Evolutionary conservation across 2,888 invertebrate species (phyloP).

Genomic region (Mesochorus sp.): DNA sequence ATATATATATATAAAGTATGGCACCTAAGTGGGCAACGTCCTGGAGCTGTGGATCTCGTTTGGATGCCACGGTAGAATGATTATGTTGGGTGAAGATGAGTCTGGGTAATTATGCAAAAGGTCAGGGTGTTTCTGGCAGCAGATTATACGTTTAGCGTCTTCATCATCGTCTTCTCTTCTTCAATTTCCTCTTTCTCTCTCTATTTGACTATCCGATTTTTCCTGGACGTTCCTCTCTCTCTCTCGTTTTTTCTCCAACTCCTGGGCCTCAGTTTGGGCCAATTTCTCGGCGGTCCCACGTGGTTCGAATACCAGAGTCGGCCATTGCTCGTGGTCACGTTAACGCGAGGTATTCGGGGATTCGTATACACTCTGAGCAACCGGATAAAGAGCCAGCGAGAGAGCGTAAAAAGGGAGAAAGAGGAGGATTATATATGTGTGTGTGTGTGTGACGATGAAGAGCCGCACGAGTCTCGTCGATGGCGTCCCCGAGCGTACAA

Average conservation of each 20-base stretch:
- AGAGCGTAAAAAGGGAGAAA: not conserved
- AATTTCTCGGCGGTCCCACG: conserved; percentile 65
- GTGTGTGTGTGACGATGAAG: not conserved
- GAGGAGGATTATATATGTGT: too few species aligned
- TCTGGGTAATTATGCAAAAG: conserved; percentile 63
- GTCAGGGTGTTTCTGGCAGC: conserved; percentile 47
- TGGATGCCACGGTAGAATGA: conserved; percentile 56
- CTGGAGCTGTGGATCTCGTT: conserved; percentile 19
- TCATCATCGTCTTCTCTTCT: conserved; percentile 43
- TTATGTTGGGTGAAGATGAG: conserved; percentile 51
- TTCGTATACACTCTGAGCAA: conserved; percentile 51
- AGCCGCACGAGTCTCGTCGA: not conserved
- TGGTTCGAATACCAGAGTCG: conserved; percentile 72
- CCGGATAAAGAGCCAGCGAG: conserved; percentile 3
- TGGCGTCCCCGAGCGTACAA: conserved; percentile 7
- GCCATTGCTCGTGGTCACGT: conserved; percentile 53
- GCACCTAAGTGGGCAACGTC: conserved; percentile 29
- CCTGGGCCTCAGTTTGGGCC: conserved; percentile 43
- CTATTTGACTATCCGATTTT: conserved; percentile 22
- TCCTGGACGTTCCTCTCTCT: not conserved
- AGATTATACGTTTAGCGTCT: conserved; percentile 48
- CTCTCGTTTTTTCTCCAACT: not conserved
- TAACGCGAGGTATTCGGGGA: conserved; percentile 55
- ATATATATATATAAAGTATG: conserved; percentile 2
- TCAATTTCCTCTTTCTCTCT: conserved; percentile 31